phyloP scores from a whole-genome alignment of 2,113 vertebrate species.

The Acrocephalus kingi region DNA sequence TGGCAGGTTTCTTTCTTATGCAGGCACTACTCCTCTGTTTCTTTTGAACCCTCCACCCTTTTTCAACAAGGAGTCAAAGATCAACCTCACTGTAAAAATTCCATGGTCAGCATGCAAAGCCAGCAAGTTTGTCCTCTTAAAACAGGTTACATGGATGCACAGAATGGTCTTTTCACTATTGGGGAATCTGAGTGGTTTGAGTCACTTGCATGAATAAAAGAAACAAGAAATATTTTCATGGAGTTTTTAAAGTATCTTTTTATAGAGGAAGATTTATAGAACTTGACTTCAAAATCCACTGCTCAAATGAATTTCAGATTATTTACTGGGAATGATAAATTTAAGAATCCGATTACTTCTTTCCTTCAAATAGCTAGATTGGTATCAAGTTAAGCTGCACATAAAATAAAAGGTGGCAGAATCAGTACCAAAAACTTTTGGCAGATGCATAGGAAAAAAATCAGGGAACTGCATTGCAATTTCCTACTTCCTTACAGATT shows the following conservation, averaged over 20 bases:
- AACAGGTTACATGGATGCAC: background rate
- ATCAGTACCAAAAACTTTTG: background rate
- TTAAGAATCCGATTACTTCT: background rate
- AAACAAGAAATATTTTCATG: fast-evolving
- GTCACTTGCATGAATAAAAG: background rate
- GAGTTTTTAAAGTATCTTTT: background rate
- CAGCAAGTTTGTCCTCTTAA: background rate
- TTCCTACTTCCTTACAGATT: background rate
- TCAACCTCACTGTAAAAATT: background rate
- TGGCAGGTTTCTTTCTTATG: background rate
- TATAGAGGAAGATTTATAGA: background rate
- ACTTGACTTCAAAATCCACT: background rate
- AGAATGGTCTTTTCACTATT: background rate
- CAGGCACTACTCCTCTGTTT: background rate
- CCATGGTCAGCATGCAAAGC: background rate
- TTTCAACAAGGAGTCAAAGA: background rate
- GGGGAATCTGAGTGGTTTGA: background rate
- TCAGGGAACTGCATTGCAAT: background rate
- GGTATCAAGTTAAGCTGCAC: background rate
- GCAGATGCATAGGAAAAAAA: background rate
- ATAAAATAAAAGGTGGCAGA: background rate
- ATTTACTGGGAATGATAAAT: background rate
- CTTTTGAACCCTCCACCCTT: background rate
- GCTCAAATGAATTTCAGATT: background rate
- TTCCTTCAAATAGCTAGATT: background rate